Evolutionary conservation across 64 coral and sea anemone species (phyloP).

Genomic region (Stichodactyla helianthus): DNA sequence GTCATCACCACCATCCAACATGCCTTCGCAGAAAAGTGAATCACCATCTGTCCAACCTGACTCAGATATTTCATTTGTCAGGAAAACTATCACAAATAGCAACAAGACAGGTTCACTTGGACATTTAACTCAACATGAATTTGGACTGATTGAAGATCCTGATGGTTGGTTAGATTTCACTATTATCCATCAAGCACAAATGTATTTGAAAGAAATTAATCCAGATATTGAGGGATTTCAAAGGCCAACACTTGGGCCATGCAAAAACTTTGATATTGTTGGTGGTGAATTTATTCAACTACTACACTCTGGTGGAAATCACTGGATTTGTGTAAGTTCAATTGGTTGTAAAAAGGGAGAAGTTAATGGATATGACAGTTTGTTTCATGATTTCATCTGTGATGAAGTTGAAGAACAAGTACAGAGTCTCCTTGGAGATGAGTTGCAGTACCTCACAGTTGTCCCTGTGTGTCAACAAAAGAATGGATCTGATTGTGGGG

Average conservation of each 20-base stretch:
- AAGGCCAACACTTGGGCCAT: conserved; percentile 10
- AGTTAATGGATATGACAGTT: conserved; percentile 29
- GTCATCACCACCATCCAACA: too few species aligned
- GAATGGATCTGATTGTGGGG: conserved; percentile 26
- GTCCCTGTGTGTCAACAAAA: conserved; percentile 24
- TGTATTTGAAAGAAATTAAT: neutral
- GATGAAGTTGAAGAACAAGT: neutral
- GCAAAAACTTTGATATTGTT: conserved; percentile 15
- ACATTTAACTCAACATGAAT: neutral
- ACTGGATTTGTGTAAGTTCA: conserved; percentile 38
- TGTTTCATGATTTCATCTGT: conserved; percentile 25
- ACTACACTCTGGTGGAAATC: conserved; percentile 22
- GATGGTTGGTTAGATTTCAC: neutral
- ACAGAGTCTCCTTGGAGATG: neutral
- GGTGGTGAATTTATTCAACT: conserved; percentile 38
- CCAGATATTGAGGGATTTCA: conserved; percentile 6
- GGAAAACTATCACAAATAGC: neutral
- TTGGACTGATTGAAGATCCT: conserved; percentile 11
- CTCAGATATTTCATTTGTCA: neutral
- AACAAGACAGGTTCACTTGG: conserved; percentile 29
- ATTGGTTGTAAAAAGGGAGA: conserved; percentile 8
- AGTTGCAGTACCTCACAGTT: neutral
- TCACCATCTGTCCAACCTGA: too few species aligned
- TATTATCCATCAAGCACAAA: neutral
- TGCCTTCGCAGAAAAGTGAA: too few species aligned